Evolutionary conservation across 2,797 vertebrate genomes (phyloP).

Genomic region (Cyprinella venusta): DNA sequence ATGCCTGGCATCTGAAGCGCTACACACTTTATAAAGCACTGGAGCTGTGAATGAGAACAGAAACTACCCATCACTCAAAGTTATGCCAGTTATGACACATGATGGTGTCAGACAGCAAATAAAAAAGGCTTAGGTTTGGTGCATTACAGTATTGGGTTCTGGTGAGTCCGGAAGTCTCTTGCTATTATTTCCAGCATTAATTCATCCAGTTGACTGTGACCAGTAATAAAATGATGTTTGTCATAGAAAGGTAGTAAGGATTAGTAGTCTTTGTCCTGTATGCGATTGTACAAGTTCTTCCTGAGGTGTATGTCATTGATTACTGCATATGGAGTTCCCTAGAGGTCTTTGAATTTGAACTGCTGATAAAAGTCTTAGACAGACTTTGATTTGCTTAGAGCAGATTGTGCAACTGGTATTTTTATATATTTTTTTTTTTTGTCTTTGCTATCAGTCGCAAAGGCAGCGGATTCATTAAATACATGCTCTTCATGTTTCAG

Average conservation of each 20-base stretch:
- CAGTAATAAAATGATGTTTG: background rate
- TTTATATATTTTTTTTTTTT: too few species aligned
- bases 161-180: background rate
- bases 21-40: conserved; percentile 49
- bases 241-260: background rate
- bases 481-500: background rate
- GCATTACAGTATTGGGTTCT: background rate
- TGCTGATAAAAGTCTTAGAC: conserved; percentile 17
- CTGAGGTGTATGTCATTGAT: background rate
- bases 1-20: conserved; percentile 57
- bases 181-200: background rate
- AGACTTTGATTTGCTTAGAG: conserved; percentile 31
- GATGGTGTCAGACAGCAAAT: background rate
- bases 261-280: background rate
- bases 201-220: background rate
- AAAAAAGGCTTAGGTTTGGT: background rate
- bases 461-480: background rate
- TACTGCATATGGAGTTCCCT: background rate
- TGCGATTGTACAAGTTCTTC: too few species aligned
- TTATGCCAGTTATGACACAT: background rate
- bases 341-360: background rate
- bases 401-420: too few species aligned
- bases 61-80: background rate
- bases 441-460: background rate
- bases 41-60: conserved; percentile 35